Evolutionary conservation across 1,140 invertebrate genomes (phyloP).

Genomic region (Drosophila trapezifrons): DNA sequence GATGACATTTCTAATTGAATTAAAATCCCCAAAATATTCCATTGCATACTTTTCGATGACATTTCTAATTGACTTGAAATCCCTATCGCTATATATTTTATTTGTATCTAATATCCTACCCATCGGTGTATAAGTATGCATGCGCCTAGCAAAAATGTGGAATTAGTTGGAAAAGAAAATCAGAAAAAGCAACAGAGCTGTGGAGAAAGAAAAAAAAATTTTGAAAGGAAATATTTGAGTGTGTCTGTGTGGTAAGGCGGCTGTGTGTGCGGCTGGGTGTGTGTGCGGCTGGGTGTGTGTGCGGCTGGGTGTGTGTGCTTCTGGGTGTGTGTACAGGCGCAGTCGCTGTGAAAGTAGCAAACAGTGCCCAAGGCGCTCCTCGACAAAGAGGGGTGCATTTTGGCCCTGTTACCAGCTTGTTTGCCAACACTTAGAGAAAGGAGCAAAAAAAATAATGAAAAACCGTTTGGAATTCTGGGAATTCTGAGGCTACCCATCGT

Average conservation of each 20-base stretch:
- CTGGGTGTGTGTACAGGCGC: slow-evolving; percentile 52
- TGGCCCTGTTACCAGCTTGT: slow-evolving; percentile 66
- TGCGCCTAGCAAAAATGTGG: slow-evolving; percentile 47
- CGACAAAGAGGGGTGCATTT: slow-evolving; percentile 3
- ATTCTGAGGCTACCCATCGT: background rate
- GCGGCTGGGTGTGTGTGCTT: background rate
- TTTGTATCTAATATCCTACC: background rate
- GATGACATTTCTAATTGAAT: no score
- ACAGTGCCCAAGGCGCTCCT: slow-evolving; percentile 61
- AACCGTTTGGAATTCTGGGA: background rate
- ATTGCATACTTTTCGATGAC: no score
- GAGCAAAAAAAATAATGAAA: background rate
- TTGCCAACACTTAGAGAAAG: slow-evolving; percentile 73
- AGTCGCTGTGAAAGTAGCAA: slow-evolving; percentile 79
- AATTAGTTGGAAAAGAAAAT: slow-evolving; percentile 75
- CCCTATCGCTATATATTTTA: no score
- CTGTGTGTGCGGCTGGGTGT: slow-evolving; percentile 1
- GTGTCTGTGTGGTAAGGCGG: slow-evolving; percentile 7
- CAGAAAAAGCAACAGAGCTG: slow-evolving; percentile 39
- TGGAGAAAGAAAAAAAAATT: slow-evolving; percentile 18
- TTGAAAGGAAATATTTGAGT: slow-evolving; percentile 72
- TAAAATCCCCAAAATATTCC: no score
- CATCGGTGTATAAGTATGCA: slow-evolving; percentile 16
- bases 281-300: background rate
- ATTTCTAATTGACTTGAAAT: no score